Base-by-base conservation (phyloP, 2,797 vertebrate genomes). In the Myotis planiceps region DNA sequence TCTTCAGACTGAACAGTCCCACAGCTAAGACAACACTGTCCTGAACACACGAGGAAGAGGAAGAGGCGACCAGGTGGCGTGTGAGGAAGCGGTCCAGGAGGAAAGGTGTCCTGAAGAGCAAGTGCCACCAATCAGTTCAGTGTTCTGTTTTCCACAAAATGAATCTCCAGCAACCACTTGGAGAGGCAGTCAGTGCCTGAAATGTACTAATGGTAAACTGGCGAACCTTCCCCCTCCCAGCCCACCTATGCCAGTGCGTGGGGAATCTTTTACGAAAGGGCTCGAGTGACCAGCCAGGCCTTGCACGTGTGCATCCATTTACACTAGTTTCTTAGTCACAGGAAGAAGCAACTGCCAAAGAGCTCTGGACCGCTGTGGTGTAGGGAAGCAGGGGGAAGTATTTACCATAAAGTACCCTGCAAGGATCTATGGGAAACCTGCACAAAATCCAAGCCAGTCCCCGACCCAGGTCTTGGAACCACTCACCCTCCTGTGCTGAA, bases 301-400 rank as follows among this genome's bases (percentile, higher is more conserved):
- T 9, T 27, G 2, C 5, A 16, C 5, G 2, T 13, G 14, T 4
- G 27, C 3, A 1, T 4, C 27, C 23, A 18, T n/a, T n/a, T 42
- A 39, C 5, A 76, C 4, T 16, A 25, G 5, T 16, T 29, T 84
- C 37, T 39, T 9, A 14, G 34, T n/a, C 88, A 65, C 25, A 21
- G 0, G 27, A 34, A 75, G 42, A 60, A 92, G 25, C 1, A 3
- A 27, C 1, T 65, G 39, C 27, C 49, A 51, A 32, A 39, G 13
- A 39, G 39, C 32, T 47, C 53, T 79, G 34, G 51, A 83, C 60
- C 12, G 3, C 47, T 18, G 19, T 8, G 45, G 13, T 29, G 42
- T 29, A 63, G 29, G 63, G 47, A 49, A 76, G 81, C 25, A 39
- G 34, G 5, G 14, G 25, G 21, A 68, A 72, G 84, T 32, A 27